phyloP scores from a whole-genome alignment of 2,888 invertebrate species.

The Tipula confusa region DNA sequence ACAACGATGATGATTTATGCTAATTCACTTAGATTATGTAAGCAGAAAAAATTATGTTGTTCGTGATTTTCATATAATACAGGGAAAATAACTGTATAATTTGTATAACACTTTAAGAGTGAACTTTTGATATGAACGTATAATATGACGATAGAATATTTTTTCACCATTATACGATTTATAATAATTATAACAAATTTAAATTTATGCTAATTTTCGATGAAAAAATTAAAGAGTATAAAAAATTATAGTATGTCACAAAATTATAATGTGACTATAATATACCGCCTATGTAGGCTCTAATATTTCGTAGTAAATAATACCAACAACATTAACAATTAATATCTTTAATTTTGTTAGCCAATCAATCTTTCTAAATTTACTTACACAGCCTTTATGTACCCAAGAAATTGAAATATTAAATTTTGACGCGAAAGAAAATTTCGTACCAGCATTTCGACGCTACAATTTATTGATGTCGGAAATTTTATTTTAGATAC shows the following conservation, averaged over 20 bases:
- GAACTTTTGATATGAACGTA: not conserved
- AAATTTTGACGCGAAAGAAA: not conserved
- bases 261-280: too few species aligned
- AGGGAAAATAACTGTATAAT: not conserved
- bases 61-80: not conserved
- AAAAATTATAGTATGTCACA: not conserved
- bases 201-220: not conserved
- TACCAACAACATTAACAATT: not conserved
- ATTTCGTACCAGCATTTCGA: not conserved
- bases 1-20: not conserved
- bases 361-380: not conserved
- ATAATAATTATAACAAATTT: not conserved
- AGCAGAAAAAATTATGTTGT: slow-evolving; percentile 25
- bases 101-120: not conserved
- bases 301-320: not conserved
- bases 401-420: not conserved
- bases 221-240: too few species aligned
- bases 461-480: not conserved
- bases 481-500: not conserved
- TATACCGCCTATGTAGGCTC: not conserved
- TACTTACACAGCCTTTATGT: not conserved
- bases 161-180: not conserved
- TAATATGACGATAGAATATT: not conserved
- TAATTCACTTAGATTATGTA: slow-evolving; percentile 16
- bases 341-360: not conserved